A percentile compares a stretch with the other conserved stretches of the same genome.
Evolutionary conservation across 2,113 vertebrate species (phyloP).

Genomic region (Sinocyclocheilus maitianheensis): DNA sequence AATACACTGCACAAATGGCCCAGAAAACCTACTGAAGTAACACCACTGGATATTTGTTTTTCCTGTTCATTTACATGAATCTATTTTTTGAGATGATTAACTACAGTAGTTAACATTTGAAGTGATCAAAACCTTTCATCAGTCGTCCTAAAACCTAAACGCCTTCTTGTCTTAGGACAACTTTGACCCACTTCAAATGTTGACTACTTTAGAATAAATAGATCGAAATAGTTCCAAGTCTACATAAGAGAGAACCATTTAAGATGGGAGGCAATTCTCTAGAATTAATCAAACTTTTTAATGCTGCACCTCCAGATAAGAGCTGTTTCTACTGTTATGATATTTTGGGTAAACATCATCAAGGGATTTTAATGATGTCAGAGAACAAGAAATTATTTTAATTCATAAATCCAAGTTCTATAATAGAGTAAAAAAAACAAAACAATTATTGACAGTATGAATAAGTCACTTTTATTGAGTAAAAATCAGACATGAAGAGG

Average conservation of each 20-base stretch:
- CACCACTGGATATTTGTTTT: too few species aligned
- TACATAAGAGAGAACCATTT: neutral
- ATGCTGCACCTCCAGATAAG: neutral
- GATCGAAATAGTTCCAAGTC: too few species aligned
- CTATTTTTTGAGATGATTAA: too few species aligned
- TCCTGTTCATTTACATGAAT: too few species aligned
- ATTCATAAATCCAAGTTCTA: neutral
- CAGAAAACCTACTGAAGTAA: too few species aligned
- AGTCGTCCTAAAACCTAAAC: too few species aligned
- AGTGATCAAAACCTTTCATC: too few species aligned
- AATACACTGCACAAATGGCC: too few species aligned
- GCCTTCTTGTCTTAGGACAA: too few species aligned
- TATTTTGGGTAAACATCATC: neutral
- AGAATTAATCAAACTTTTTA: neutral
- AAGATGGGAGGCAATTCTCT: neutral
- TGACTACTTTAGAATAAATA: neutral
- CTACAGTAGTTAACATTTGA: too few species aligned
- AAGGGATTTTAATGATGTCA: neutral
- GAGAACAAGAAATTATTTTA: neutral
- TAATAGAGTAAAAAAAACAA: neutral
- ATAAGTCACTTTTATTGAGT: conserved; percentile 76
- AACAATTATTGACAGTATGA: conserved; percentile 8
- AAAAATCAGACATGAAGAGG: conserved; percentile 92
- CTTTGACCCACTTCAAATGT: too few species aligned
- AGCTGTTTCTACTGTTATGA: neutral